Evolutionary conservation across 2,888 invertebrate species (phyloP), one percentile per base, ranked within the genome.

Genomic region (Ectemnius cavifrons): DNA sequence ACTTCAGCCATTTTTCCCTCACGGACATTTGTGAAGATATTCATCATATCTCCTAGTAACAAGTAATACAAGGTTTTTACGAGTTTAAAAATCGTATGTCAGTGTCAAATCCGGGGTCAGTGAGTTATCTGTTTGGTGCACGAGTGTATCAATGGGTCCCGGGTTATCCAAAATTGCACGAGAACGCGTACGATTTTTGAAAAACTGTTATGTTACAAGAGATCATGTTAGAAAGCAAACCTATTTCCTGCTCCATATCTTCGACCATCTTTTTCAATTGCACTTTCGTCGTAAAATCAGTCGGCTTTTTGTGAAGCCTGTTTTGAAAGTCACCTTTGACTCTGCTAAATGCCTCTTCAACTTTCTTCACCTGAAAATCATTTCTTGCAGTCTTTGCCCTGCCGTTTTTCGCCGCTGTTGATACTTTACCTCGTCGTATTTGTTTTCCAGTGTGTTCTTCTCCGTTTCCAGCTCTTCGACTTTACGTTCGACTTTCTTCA

Each of bases 401-500:
- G 1, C 3, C 8, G 8, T 37, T 52, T 47, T 2, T 6, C 49
- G 0, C 11, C 14, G 28, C 58, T n/a, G 2, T n/a, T 18, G 56
- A 5, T 62, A 57, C 68, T 56, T 73, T 87, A 93, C 93, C 87
- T 93, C 92, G 78, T 94, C 93, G 77, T 94, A 92, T 90, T 94
- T 94, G 86, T 94, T 94, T 84, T 95, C 95, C 58, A 94, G 91
- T 84, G 96, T 95, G 61, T 93, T 93, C 87, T 97, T 97, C 85
- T 99, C 98, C 62, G 94, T 94, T 89, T 98, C 98, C 23, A 97
- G 92, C 86, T 97, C 95, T 68, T 97, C 97, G 65, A 95, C 93
- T 91, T 94, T 95, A 75, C 99, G 94, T 91, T 99, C 99, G 64
- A 97, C 94, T 93, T 99, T 99, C 87, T 99, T 94, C 81, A 99